Evolutionary conservation across 1,140 invertebrate genomes (phyloP).

Genomic region (Drosophila nannoptera): DNA sequence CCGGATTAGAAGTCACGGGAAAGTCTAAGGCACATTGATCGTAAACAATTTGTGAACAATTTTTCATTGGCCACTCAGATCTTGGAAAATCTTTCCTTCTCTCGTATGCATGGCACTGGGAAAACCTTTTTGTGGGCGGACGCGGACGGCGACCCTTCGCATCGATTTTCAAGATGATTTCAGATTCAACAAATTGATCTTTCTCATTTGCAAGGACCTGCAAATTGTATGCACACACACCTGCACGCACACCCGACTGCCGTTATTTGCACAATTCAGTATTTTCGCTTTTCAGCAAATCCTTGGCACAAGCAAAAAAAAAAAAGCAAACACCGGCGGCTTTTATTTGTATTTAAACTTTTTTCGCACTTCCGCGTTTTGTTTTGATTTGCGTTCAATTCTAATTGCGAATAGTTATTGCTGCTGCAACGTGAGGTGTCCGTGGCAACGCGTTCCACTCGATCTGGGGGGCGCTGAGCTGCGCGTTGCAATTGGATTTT

Average conservation of each 20-base stretch:
- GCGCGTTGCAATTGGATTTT: constrained; percentile 2
- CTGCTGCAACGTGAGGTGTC: constrained; percentile 2
- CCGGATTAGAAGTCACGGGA: constrained; percentile 54
- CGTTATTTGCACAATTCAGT: constrained; percentile 13
- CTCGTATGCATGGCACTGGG: constrained; percentile 33
- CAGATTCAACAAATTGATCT: constrained; percentile 30
- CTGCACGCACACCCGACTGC: constrained; percentile 34
- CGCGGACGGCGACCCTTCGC: too few relatives aligned
- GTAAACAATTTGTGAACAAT: background rate
- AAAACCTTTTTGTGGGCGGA: too few relatives aligned
- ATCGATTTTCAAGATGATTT: too few relatives aligned
- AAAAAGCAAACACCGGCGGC: constrained; percentile 57
- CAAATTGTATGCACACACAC: constrained; percentile 49
- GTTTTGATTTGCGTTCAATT: constrained; percentile 16
- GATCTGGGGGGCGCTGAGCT: background rate
- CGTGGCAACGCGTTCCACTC: background rate
- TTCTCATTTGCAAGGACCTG: constrained; percentile 66
- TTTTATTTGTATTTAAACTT: constrained; percentile 47
- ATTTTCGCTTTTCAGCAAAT: constrained; percentile 28
- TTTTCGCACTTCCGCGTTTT: constrained; percentile 51
- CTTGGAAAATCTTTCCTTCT: background rate
- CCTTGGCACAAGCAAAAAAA: constrained; percentile 41
- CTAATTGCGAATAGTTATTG: constrained; percentile 1
- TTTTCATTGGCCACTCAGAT: constrained; percentile 3
- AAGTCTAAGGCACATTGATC: constrained; percentile 63